phyloP scores from a whole-genome alignment of 2,113 vertebrate species.

The Ornithorhynchus anatinus region DNA sequence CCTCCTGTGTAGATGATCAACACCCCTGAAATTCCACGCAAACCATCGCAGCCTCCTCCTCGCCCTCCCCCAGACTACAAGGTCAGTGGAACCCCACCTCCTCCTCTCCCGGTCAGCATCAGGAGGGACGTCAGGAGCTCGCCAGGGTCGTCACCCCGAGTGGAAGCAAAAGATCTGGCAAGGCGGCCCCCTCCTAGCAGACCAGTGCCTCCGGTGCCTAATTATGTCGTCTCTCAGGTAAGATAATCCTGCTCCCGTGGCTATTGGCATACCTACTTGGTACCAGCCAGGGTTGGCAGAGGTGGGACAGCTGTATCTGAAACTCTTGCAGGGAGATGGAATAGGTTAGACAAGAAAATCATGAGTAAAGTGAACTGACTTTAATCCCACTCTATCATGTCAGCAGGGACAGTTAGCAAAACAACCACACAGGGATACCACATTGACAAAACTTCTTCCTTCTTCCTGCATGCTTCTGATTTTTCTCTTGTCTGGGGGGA shows the following conservation, averaged over 20 bases:
- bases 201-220: constrained; percentile 73
- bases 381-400: too few species aligned
- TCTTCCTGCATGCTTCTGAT: too few species aligned
- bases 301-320: too few species aligned
- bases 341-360: too few species aligned
- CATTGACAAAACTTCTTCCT: too few species aligned
- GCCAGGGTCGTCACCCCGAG: fast-evolving
- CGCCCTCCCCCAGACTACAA: constrained; percentile 48
- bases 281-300: too few species aligned
- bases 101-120: not conserved
- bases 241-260: fast-evolving
- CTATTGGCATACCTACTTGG: not conserved
- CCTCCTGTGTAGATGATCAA: constrained; percentile 52
- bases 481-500: too few species aligned
- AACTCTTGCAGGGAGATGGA: too few species aligned
- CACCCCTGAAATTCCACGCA: constrained; percentile 49
- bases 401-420: too few species aligned
- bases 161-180: constrained; percentile 5
- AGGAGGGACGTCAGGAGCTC: not conserved
- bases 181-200: constrained; percentile 69
- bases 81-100: not conserved
- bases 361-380: too few species aligned
- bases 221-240: constrained; percentile 61
- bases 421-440: too few species aligned
- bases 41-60: constrained; percentile 56